Percentiles rank a stretch among this genome's conserved stretches.
phyloP scores from a whole-genome alignment of 1,140 invertebrate species.

The Venustaconcha ellipsiformis region DNA sequence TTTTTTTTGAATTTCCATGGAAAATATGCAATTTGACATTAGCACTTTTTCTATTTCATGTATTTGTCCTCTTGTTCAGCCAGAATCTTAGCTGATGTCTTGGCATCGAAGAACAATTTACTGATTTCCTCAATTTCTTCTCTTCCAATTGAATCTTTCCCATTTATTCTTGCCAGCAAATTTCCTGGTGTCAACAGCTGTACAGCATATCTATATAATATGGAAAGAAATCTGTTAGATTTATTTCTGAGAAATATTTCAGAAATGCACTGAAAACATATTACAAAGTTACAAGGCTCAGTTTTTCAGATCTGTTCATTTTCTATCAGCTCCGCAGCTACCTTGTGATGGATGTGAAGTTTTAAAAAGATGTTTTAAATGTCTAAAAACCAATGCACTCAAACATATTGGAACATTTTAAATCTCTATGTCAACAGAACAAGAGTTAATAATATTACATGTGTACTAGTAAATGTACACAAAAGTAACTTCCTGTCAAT shows the following conservation, averaged over 20 bases:
- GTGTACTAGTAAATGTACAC: too few relatives aligned
- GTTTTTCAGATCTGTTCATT: too few relatives aligned
- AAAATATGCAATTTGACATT: not conserved
- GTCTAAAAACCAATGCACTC: not conserved
- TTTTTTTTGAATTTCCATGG: too few relatives aligned
- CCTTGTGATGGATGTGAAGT: not conserved
- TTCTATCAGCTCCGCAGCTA: too few relatives aligned
- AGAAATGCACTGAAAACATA: not conserved
- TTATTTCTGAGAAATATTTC: not conserved
- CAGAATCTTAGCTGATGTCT: conserved; percentile 93
- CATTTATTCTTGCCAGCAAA: conserved; percentile 91
- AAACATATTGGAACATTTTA: too few relatives aligned
- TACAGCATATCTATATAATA: conserved; percentile 82
- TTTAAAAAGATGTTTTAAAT: not conserved
- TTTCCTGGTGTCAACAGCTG: conserved; percentile 93
- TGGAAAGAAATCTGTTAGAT: conserved; percentile 7
- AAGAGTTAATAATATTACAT: too few relatives aligned
- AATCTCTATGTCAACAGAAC: too few relatives aligned
- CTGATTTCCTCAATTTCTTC: conserved; percentile 85
- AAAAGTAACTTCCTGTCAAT: too few relatives aligned
- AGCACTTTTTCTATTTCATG: conserved; percentile 75
- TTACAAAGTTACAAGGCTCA: not conserved
- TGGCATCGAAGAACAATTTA: conserved; percentile 93
- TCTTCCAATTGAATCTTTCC: conserved; percentile 78
- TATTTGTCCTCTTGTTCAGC: conserved; percentile 91